A percentile compares a stretch with the other conserved stretches of the same genome.
Conservation (phyloP, 2,888 invertebrate species). For the Acanthosoma haemorrhoidale region DNA sequence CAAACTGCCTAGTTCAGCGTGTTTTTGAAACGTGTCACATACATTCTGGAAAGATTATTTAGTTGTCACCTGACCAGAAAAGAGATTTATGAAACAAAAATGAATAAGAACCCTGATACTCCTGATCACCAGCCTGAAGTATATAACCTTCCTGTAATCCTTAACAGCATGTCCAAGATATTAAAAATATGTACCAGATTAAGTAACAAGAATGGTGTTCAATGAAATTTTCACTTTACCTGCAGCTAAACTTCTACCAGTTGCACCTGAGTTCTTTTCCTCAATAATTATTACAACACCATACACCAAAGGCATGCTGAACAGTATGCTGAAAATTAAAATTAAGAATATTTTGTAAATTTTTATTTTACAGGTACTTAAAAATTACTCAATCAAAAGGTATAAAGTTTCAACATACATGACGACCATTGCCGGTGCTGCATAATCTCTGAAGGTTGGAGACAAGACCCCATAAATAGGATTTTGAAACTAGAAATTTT, state of each 20-base stretch:
- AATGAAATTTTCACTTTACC: conserved; percentile 28
- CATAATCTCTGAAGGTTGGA: conserved; percentile 28
- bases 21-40: too few species aligned
- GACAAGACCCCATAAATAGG: conserved; percentile 9
- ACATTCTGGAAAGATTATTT: too few species aligned
- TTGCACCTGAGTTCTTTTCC: conserved; percentile 32
- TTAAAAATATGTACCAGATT: not conserved
- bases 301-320: conserved; percentile 34
- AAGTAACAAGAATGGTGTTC: too few species aligned
- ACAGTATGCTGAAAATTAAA: conserved; percentile 27
- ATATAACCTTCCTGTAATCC: too few species aligned
- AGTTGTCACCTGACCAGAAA: too few species aligned
- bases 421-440: conserved; percentile 29
- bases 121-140: too few species aligned
- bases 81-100: too few species aligned
- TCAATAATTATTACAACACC: conserved; percentile 34
- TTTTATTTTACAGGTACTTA: not conserved
- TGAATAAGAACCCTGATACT: too few species aligned
- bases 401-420: conserved; percentile 21
- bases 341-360: not conserved
- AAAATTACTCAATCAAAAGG: not conserved
- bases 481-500: conserved; percentile 22
- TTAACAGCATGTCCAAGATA: not conserved
- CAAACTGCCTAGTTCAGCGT: too few species aligned
- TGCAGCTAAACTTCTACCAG: conserved; percentile 32